Base-by-base conservation (phyloP, 2,888 invertebrate genomes). In the Mythimna pallens region DNA sequence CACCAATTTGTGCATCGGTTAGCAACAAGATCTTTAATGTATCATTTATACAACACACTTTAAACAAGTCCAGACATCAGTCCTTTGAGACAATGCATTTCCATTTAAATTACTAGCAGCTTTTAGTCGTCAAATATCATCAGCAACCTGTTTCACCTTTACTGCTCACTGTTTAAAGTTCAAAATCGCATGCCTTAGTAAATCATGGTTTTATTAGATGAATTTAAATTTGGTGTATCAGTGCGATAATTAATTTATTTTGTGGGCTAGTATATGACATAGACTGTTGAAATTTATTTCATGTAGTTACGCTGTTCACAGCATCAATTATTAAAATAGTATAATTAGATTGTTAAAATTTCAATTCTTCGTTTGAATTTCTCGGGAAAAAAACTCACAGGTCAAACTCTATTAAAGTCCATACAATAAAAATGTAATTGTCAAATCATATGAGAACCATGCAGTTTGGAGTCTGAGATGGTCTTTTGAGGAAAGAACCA, bases 191-290 rank as follows among this genome's bases (percentile, higher is more conserved):
- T 66, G 30, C n/a, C 43, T 17, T 7, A 43, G 36, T 54, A 47
- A 50, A 55, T 65, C 12, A n/a, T 30, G 4, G 40, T 54, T 43
- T 34, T 54, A 50, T 34, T 36, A 14, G 12, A 7, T 34, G 20
- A 76, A 73, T 76, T 58, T 68, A 36, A 58, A 55, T 66, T n/a
- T 62, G 25, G 20, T 75, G 76, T 65, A 63, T 75, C 62, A 63
- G 43, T 54, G 69, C 1, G 9, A 1, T 25, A 22, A 61, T 30
- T 68, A 17, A 54, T 65, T 62, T 69, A 65, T 47, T 76, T 62
- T 65, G 47, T 65, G 57, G 62, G 57, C 36, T 22, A 50, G 14
- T 72, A 57, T 36, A 65, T 54, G 17, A n/a, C 2, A 36, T 52
- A 58, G 20, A 58, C 14, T 57, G 34, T 10, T 47, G 47, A 47